Percentiles rank a stretch among this genome's conserved stretches.
phyloP scores from a whole-genome alignment of 2,113 vertebrate genomes.

The Pseudorectes ferrugineus region DNA sequence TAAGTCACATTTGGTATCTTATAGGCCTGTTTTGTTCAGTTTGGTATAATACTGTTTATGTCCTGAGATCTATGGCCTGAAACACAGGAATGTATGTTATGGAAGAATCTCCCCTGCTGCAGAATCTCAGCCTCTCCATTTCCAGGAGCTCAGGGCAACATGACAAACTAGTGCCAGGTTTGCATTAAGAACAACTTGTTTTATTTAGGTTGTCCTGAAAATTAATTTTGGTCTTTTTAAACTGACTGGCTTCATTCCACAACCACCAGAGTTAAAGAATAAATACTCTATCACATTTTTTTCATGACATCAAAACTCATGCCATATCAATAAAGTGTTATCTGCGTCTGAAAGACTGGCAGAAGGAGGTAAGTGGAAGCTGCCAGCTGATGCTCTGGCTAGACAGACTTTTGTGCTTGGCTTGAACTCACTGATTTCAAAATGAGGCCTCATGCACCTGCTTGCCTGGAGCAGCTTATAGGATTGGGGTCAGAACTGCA shows the following conservation, averaged over 20 bases:
- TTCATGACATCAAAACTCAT: background rate
- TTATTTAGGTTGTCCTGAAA: background rate
- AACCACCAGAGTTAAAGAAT: background rate
- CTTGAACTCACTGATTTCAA: constrained; percentile 1
- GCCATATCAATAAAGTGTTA: background rate
- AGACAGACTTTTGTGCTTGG: constrained; percentile 1
- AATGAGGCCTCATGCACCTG: constrained; percentile 8
- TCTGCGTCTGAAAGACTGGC: background rate
- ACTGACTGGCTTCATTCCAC: background rate
- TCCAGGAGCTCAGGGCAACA: background rate
- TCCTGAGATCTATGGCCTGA: background rate
- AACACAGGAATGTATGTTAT: background rate
- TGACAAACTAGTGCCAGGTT: background rate
- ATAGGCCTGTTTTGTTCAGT: background rate
- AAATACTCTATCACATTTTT: background rate
- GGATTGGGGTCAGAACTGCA: constrained; percentile 36
- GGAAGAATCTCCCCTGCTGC: background rate
- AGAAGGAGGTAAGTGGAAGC: background rate
- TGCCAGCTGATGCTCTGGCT: background rate
- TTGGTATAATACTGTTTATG: background rate
- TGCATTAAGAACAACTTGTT: background rate
- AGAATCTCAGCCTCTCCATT: background rate
- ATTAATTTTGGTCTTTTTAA: background rate
- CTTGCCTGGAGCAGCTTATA: constrained; percentile 22
- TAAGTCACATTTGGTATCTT: background rate